Base-by-base conservation (phyloP, 2,797 vertebrate genomes). In the Myripristis jacobus region DNA sequence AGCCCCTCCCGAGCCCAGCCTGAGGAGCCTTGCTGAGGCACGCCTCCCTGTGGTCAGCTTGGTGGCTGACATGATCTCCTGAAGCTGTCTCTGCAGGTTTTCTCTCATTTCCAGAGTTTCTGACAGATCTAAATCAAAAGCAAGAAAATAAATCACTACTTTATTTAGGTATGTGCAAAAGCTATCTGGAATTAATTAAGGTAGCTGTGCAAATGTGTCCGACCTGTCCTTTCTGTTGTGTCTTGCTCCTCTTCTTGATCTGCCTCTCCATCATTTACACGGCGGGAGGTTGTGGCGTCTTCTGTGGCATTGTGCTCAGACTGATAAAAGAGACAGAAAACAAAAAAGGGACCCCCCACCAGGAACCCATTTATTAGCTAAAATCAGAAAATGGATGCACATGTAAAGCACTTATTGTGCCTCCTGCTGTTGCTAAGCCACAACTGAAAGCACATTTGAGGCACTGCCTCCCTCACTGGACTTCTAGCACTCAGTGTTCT, bases 11-110 rank as follows among this genome's bases (percentile, higher is more conserved):
- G 92, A 93, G 21, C 87, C 91, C 60, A 78, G 75, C 73, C 90
- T 80, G 25, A 61, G 91, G 70, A 94, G 93, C 47, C 94, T 88
- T 66, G 85, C 93, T 59, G 94, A 87, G 12, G 91, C 70, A 15
- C 95, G 95, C 16, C 94, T 94, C 2, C 93, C 95, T n/a, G 92
- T 94, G 0, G 94, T 93, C 46, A 97, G 66, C 0, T 95, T 96
- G 16, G 98, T 99, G 66, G 98, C 98, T 29, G 97, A 96, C 97
- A 99, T 99, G 77, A 99, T 96, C 93, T 97, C 98, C 87, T 99
- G 96, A 18, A 99, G 94, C 84, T 99, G 97, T 61, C 88, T 94
- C 50, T 99, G 98, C 77, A 99, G 95, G 83, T 90, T 96, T 77
- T 97, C 95, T 68, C 97, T 96, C 97, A 99, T 97, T 90, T 98